phyloP scores from a whole-genome alignment of 2,888 invertebrate genomes.

The Phengaris alcon region DNA sequence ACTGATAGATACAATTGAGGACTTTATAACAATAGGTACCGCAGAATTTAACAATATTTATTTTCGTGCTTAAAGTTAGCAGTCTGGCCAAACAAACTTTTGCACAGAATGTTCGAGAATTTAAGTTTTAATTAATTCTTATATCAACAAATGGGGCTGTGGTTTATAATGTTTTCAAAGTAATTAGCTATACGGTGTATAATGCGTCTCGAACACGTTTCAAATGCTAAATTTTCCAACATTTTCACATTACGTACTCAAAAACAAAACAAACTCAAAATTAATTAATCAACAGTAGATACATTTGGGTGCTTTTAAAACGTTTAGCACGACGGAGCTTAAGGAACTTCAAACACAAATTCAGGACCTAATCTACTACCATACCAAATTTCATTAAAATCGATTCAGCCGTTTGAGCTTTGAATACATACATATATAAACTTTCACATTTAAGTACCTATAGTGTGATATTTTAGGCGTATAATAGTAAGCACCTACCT shows the following conservation, averaged over 20 bases:
- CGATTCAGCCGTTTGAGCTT: neutral
- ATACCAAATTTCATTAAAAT: neutral
- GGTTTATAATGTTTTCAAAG: slow-evolving; percentile 19
- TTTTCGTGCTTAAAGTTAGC: slow-evolving; percentile 9
- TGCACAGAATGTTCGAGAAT: neutral
- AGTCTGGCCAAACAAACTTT: slow-evolving; percentile 16
- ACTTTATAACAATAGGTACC: neutral
- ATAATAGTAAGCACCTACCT: too few relatives aligned
- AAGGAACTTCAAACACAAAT: too few relatives aligned
- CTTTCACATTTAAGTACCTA: too few relatives aligned
- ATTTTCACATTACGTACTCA: neutral
- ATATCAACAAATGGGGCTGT: slow-evolving; percentile 14
- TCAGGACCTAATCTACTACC: too few relatives aligned
- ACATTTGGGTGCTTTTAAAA: too few relatives aligned
- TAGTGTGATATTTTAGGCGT: too few relatives aligned
- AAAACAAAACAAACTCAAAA: neutral
- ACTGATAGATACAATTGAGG: neutral
- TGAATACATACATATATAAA: too few relatives aligned
- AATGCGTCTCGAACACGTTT: slow-evolving; percentile 7
- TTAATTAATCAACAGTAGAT: neutral
- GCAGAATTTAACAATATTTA: neutral
- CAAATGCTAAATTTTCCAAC: neutral
- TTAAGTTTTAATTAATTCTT: slow-evolving; percentile 28
- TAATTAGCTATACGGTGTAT: slow-evolving; percentile 15
- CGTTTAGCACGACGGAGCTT: too few relatives aligned